Evolutionary conservation across 2,113 vertebrate genomes (phyloP).

Genomic region (Ranitomeya variabilis): DNA sequence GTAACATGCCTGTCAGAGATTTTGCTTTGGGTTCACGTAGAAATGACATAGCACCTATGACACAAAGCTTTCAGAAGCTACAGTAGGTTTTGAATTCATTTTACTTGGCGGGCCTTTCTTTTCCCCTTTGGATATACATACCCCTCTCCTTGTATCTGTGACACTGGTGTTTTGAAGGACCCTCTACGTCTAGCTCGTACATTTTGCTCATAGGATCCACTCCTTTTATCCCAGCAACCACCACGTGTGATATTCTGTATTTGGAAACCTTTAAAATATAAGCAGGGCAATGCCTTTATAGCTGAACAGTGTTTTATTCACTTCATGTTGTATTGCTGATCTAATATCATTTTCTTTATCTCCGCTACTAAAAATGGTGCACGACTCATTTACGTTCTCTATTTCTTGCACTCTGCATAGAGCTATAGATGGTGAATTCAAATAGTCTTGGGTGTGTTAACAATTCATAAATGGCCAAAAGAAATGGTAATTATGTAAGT

Average conservation of each 20-base stretch:
- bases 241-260: background rate
- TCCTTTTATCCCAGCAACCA: background rate
- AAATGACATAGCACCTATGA: background rate
- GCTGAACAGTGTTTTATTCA: background rate
- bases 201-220: background rate
- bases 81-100: background rate
- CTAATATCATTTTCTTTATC: constrained; percentile 29
- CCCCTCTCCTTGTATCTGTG: background rate
- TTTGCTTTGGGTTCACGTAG: constrained; percentile 19
- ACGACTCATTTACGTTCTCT: constrained; percentile 23
- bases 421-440: background rate
- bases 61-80: too few species aligned
- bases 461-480: background rate
- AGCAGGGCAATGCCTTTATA: background rate
- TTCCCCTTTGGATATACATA: background rate
- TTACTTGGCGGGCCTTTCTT: background rate
- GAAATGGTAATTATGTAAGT: background rate
- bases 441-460: background rate
- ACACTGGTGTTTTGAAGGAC: background rate
- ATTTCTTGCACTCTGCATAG: background rate
- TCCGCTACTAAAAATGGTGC: constrained; percentile 18
- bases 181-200: background rate
- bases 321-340: background rate
- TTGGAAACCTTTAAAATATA: background rate
- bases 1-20: background rate